phyloP scores from a whole-genome alignment of 2,888 invertebrate species.

The Oxytorus armatus region DNA sequence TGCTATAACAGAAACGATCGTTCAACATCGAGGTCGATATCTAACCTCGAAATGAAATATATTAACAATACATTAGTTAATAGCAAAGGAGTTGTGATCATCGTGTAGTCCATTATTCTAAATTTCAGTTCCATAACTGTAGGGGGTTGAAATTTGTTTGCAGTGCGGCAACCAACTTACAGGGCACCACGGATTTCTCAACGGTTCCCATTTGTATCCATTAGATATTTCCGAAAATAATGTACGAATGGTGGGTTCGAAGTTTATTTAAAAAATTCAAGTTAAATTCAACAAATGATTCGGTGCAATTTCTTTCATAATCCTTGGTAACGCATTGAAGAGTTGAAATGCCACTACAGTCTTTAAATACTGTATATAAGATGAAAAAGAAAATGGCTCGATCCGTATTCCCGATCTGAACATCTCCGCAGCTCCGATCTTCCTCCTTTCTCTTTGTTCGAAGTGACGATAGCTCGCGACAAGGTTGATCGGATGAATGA shows the following conservation, averaged over 20 bases:
- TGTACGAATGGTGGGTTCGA: background rate
- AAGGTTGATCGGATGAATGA: slow-evolving; percentile 33
- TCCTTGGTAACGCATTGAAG: too few species aligned
- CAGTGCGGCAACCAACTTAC: too few species aligned
- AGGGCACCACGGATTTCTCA: background rate
- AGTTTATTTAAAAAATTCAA: background rate
- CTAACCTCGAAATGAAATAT: too few species aligned
- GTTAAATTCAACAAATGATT: background rate
- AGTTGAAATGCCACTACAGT: background rate
- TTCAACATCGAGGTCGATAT: too few species aligned
- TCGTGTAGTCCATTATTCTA: too few species aligned
- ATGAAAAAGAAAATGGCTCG: background rate
- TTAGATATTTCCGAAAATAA: background rate
- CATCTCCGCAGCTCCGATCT: background rate
- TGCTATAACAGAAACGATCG: too few species aligned
- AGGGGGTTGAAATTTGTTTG: too few species aligned
- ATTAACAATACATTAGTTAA: too few species aligned
- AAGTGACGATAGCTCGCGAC: slow-evolving; percentile 20
- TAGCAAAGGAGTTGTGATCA: too few species aligned
- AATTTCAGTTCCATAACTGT: too few species aligned
- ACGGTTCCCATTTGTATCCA: background rate
- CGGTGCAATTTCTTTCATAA: too few species aligned
- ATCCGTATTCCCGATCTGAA: background rate
- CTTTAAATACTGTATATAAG: background rate
- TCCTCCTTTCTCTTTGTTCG: background rate